A percentile compares a stretch with the other conserved stretches of the same genome.
Evolutionary conservation across 2,797 vertebrate genomes (phyloP).

Genomic region (Apodemus agrarius): DNA sequence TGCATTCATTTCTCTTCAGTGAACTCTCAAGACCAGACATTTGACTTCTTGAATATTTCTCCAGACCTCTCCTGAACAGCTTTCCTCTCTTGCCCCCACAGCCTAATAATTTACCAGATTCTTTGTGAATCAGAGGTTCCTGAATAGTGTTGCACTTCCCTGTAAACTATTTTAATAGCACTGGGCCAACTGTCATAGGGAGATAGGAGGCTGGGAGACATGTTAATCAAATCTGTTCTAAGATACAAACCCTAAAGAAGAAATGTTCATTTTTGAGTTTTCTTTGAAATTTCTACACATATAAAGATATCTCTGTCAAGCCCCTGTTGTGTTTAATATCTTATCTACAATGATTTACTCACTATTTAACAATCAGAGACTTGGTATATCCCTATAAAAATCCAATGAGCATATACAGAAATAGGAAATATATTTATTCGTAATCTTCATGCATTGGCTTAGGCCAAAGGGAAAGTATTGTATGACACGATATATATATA

Average conservation of each 20-base stretch:
- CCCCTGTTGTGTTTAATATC: background rate
- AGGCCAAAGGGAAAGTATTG: background rate
- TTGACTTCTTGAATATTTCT: conserved; percentile 36
- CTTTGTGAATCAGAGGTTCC: background rate
- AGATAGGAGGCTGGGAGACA: background rate
- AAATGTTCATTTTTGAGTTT: conserved; percentile 30
- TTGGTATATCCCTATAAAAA: background rate
- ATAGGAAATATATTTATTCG: background rate
- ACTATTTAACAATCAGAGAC: background rate
- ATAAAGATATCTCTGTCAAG: background rate
- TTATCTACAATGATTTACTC: background rate
- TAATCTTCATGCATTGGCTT: background rate
- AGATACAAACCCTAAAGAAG: conserved; percentile 14
- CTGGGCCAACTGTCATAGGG: background rate
- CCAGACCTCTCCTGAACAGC: background rate
- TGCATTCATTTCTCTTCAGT: background rate
- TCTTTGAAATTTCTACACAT: conserved; percentile 8
- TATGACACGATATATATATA: background rate
- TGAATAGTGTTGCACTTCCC: background rate
- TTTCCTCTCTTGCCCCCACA: background rate
- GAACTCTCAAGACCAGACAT: background rate
- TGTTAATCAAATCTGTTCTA: conserved; percentile 37
- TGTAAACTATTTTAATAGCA: conserved; percentile 11
- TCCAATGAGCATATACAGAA: background rate
- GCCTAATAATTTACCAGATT: conserved; percentile 14